phyloP scores from a whole-genome alignment of 2,113 vertebrate genomes.

The Daphoenositta chrysoptera region DNA sequence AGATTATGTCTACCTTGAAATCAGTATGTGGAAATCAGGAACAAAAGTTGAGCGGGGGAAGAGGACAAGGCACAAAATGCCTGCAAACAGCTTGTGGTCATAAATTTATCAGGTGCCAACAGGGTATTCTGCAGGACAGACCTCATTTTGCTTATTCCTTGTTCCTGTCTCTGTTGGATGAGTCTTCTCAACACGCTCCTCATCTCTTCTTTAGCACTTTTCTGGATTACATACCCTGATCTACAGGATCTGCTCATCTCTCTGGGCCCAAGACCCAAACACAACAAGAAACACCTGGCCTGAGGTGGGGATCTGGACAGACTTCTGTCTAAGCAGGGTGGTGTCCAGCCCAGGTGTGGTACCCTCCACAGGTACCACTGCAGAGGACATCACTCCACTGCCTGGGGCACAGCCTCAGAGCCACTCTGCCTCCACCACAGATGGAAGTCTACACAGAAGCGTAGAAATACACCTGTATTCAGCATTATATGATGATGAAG shows the following conservation, averaged over 20 bases:
- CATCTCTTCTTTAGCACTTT: neutral
- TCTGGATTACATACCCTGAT: neutral
- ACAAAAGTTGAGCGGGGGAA: neutral
- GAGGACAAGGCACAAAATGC: neutral
- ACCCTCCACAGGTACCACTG: accelerated
- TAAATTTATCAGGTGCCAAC: neutral
- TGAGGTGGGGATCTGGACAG: neutral
- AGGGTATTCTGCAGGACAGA: neutral
- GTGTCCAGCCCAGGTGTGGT: neutral
- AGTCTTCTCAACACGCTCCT: neutral
- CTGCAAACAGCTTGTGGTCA: neutral
- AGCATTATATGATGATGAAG: accelerated
- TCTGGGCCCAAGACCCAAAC: neutral
- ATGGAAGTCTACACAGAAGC: neutral
- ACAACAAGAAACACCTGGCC: neutral
- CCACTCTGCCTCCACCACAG: neutral
- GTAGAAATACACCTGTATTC: neutral
- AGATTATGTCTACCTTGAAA: neutral
- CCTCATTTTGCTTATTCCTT: neutral
- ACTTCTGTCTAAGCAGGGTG: neutral
- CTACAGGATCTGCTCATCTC: neutral
- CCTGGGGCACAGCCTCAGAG: neutral
- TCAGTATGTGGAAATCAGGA: neutral
- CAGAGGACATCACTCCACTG: accelerated
- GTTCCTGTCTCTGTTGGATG: neutral